A percentile compares a stretch with the other conserved stretches of the same genome.
Conservation (phyloP, 2,113 vertebrate species). For the Entomyzon cyanotis region DNA sequence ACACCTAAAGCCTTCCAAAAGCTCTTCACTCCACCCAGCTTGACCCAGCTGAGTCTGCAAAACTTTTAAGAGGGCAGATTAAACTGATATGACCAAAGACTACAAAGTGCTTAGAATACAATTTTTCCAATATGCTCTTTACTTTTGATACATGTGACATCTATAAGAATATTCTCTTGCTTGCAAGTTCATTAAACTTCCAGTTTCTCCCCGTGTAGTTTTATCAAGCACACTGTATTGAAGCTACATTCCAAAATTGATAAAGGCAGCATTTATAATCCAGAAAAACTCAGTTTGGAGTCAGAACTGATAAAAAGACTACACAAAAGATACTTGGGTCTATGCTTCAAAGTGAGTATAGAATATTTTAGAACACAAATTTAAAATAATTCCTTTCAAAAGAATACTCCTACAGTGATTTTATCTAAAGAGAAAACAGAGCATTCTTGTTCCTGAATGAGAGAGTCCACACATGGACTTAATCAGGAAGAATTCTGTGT, state of each 20-base stretch:
- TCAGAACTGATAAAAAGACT: neutral
- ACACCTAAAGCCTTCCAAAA: neutral
- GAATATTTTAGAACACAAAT: neutral
- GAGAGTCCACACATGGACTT: conserved; percentile 35
- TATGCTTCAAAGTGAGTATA: neutral
- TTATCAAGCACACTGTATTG: neutral
- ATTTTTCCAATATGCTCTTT: neutral
- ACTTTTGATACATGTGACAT: neutral
- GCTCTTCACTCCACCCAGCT: neutral
- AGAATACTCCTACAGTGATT: neutral
- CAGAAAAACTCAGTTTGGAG: neutral
- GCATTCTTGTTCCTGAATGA: conserved; percentile 35
- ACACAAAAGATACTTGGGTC: neutral
- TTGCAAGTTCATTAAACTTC: neutral
- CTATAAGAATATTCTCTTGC: neutral
- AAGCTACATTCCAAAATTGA: neutral
- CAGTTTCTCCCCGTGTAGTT: neutral
- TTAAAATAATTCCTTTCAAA: conserved; percentile 9
- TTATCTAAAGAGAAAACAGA: conserved; percentile 20
- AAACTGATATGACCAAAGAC: neutral
- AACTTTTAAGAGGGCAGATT: neutral
- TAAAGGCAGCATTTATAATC: neutral
- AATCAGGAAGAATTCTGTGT: conserved; percentile 43
- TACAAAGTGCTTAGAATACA: neutral
- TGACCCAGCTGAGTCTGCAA: neutral